Base-by-base conservation (phyloP, 2,888 invertebrate genomes). In the Lasioglossum malachurum region DNA sequence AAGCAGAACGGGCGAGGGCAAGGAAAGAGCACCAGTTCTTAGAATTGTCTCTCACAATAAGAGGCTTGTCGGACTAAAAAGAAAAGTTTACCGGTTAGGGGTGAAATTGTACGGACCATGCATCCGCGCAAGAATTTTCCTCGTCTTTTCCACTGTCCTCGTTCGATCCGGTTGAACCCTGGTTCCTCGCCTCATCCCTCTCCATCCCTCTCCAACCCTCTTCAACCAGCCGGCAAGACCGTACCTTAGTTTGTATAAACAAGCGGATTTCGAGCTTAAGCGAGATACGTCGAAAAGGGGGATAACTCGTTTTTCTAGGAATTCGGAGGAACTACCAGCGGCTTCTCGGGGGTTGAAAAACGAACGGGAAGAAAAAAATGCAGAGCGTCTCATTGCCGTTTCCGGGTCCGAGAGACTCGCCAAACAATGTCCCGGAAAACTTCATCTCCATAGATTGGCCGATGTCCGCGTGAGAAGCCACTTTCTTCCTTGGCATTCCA, bases 11-110 rank as follows among this genome's bases (percentile, higher is more conserved):
- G 76, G 80, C 14, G 73, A 64, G 82, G 82, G 81, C 76, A 82
- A 80, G 83, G 86, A 82, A 83, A 84, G 83, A 87, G 89, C 83
- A 84, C 74, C 89, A 88, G 91, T 92, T 90, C 88, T 91, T 87
- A 91, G 93, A 94, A 94, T 94, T 93, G 94, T 94, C 94, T 94
- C 93, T 92, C 89, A 85, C 93, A 93, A 93, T 94, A 93, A 94
- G 92, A 93, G 93, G 93, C 93, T 94, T 94, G 93, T 93, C 93
- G 92, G 91, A 89, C 89, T 92, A 93, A 93, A 93, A 94, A 92
- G 93, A 93, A 94, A 94, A 94, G 92, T 94, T 93, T 92, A 87
- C 91, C 92, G 94, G 94, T 93, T 93, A 94, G 92, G 93, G 91
- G 90, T 91, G 93, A 93, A 94, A 93, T 94, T 93, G 93, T 91